Evolutionary conservation across 2,797 vertebrate genomes (phyloP).

Genomic region (Acridotheres tristis): DNA sequence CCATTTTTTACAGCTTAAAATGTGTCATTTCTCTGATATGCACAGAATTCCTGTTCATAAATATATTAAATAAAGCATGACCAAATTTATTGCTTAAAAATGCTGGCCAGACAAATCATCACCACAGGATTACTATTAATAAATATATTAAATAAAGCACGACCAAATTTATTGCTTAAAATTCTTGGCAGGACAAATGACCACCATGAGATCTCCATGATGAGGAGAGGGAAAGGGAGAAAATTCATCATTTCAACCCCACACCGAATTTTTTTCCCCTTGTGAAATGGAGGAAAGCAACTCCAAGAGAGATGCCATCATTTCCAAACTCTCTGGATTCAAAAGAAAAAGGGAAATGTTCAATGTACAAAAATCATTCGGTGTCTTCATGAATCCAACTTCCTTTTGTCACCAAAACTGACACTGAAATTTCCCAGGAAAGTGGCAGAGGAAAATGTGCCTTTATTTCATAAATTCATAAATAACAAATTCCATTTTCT

Average conservation of each 20-base stretch:
- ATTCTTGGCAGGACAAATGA: background rate
- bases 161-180: background rate
- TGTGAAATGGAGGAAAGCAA: background rate
- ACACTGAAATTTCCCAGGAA: background rate
- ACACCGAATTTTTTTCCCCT: background rate
- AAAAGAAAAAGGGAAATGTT: background rate
- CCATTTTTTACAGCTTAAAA: background rate
- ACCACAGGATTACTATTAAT: background rate
- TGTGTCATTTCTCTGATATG: background rate
- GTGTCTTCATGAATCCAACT: background rate
- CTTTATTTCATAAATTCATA: background rate
- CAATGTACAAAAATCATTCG: background rate
- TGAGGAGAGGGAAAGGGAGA: background rate
- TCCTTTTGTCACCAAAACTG: background rate
- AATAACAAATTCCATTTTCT: background rate
- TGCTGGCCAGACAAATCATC: background rate
- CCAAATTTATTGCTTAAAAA: background rate
- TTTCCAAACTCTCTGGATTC: background rate
- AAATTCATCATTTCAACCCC: background rate
- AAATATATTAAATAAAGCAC: background rate
- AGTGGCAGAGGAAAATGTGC: background rate
- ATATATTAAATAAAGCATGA: background rate
- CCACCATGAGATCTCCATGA: background rate
- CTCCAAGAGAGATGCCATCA: rapidly evolving
- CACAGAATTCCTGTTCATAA: background rate